Conservation (phyloP, 2,888 invertebrate species). For the Lutraria lutraria region DNA sequence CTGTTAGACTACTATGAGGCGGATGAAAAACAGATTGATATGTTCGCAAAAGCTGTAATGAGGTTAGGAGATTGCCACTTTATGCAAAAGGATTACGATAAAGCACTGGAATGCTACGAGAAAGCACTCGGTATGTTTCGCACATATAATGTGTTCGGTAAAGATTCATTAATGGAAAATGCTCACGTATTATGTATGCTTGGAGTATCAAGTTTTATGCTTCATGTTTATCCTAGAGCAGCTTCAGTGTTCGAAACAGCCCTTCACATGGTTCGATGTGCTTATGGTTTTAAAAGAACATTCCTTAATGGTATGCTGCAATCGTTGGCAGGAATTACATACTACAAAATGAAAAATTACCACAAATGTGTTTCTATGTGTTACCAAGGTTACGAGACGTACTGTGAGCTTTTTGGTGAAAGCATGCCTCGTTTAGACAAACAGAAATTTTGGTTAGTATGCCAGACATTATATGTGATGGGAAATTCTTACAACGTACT, state of each 20-base stretch:
- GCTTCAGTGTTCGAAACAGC: conserved; percentile 85
- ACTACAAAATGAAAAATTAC: conserved; percentile 84
- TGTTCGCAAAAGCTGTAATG: conserved; percentile 81
- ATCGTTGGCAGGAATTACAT: conserved; percentile 84
- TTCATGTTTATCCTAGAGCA: conserved; percentile 85
- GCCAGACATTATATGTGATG: conserved; percentile 84
- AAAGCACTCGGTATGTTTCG: conserved; percentile 83
- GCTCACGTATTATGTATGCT: conserved; percentile 86
- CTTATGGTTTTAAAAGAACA: conserved; percentile 77
- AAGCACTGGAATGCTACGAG: conserved; percentile 84
- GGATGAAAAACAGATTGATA: conserved; percentile 78
- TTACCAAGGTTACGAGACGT: conserved; percentile 84
- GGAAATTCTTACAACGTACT: conserved; percentile 85
- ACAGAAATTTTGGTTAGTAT: conserved; percentile 85
- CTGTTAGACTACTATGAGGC: conserved; percentile 78
- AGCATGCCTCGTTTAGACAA: conserved; percentile 81
- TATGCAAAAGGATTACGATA: conserved; percentile 84
- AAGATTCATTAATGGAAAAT: conserved; percentile 82
- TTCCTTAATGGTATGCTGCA: conserved; percentile 84
- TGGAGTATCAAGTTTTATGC: conserved; percentile 85
- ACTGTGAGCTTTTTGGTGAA: conserved; percentile 82
- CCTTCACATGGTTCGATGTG: conserved; percentile 83
- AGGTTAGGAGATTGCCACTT: conserved; percentile 85
- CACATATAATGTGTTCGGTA: conserved; percentile 77
- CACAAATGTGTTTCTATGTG: conserved; percentile 85